These are phyloP conservation scores for Conus betulinus DNA, from an alignment of 1,140 invertebrate species.

Conservation along the genomic window DNA sequence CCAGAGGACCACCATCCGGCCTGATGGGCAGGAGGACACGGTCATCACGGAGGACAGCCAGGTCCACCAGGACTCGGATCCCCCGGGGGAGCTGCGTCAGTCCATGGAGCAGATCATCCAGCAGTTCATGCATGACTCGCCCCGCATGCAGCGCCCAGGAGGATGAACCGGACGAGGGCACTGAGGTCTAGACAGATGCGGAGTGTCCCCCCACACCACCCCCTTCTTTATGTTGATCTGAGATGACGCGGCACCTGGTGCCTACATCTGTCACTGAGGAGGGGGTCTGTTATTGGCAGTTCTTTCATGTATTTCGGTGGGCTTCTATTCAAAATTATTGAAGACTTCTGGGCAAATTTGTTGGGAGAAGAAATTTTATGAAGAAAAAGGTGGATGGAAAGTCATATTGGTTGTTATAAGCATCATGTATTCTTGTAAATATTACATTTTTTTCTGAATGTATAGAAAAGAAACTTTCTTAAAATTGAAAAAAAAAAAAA, in stretches of 20 bases:
- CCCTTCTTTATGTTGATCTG: no score
- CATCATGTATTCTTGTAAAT: not conserved
- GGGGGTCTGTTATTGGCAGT: no score
- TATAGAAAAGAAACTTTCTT: not conserved
- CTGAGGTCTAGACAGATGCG: not conserved
- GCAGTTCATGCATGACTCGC: conserved; percentile 69
- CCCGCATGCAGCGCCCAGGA: conserved; percentile 23
- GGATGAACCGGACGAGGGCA: conserved; percentile 19
- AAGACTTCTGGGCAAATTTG: no score
- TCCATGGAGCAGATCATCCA: conserved; percentile 72
- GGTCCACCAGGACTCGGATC: conserved; percentile 69
- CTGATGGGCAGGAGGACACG: conserved; percentile 69
- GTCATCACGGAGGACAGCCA: conserved; percentile 67
- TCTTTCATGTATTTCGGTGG: no score
- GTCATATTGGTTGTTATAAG: not conserved
- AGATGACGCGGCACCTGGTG: no score
- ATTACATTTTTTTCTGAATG: not conserved
- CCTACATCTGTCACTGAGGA: no score
- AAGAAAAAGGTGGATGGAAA: not conserved
- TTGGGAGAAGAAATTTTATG: no score
- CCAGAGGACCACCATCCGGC: conserved; percentile 65
- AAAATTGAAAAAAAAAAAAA: not conserved
- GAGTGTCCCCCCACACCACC: no score
- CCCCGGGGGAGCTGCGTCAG: conserved; percentile 70
- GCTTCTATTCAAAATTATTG: no score